Evolutionary conservation across 2,888 invertebrate genomes (phyloP), one percentile per base, ranked within the genome.

Genomic region (Siphonodentalium dalli): DNA sequence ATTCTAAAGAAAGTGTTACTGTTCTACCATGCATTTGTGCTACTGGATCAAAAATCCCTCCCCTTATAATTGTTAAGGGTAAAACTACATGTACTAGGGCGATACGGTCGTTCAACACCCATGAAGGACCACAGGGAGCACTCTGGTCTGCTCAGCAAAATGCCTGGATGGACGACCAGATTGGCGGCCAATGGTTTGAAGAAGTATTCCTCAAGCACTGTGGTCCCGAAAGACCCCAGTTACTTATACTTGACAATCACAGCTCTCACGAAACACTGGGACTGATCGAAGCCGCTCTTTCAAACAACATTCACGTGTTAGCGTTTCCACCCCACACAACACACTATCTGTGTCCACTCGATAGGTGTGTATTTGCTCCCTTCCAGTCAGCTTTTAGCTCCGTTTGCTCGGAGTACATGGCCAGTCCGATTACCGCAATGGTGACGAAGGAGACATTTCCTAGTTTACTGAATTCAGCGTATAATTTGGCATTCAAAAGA

Each of bases 241-340:
- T 71, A 1, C 44, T 66, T 0, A 54, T 69, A 21, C 37, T 68
- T 21, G 69, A 69, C 38, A 61, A 61, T 9, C 63, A 67, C 42
- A 42, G 52, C 7, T 62, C 59, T 1, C 65, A 67, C 42, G 64
- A 65, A 52, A 54, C 50, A 2, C 42, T 62, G 6, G 58, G 47
- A 0, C 48, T 66, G 13, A 33, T 67, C 7, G 61, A 63, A 35
- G 23, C 45, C 28, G 64, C 65, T 3, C 53, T 46, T 13, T 40
- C 54, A 15, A 47, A 66, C 24, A 35, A 60, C 8, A 57, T 54
- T 33, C 18, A n/a, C n/a, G n/a, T n/a, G n/a, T n/a, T n/a, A n/a
- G n/a, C n/a, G n/a, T n/a, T n/a, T n/a, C n/a, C n/a, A n/a, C n/a
- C n/a, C n/a, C n/a, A n/a, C n/a, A n/a, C n/a, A n/a, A n/a, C n/a